Conservation (phyloP, 2,888 invertebrate genomes). For the Argyresthia albistria region DNA sequence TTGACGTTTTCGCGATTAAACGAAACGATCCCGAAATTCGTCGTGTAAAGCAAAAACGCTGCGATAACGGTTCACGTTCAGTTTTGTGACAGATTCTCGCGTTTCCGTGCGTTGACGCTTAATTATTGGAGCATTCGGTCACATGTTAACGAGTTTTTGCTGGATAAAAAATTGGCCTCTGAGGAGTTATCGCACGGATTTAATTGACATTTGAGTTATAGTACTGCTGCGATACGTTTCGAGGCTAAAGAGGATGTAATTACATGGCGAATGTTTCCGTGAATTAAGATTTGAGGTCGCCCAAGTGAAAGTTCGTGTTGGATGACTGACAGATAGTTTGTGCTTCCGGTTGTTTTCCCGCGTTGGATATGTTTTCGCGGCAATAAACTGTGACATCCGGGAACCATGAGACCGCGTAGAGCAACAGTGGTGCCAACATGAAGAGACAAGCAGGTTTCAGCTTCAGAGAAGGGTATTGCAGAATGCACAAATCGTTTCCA, state of each 20-base stretch:
- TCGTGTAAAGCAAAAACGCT: slow-evolving; percentile 12
- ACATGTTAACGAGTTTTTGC: slow-evolving; percentile 12
- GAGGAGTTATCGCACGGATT: slow-evolving; percentile 12
- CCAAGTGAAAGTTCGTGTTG: slow-evolving; percentile 1
- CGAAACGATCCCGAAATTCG: slow-evolving; percentile 7
- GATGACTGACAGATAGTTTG: background rate
- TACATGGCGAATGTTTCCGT: slow-evolving; percentile 5
- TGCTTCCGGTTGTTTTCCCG: slow-evolving; percentile 5
- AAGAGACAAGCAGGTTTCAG: slow-evolving; percentile 16
- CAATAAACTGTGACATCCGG: slow-evolving; percentile 35
- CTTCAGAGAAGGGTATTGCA: slow-evolving; percentile 17
- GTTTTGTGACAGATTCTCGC: slow-evolving; percentile 14
- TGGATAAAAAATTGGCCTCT: slow-evolving; percentile 9
- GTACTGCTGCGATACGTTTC: slow-evolving; percentile 2
- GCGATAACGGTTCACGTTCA: slow-evolving; percentile 8
- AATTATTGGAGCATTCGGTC: slow-evolving; percentile 10
- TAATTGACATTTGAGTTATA: slow-evolving; percentile 16
- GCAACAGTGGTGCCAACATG: slow-evolving; percentile 65
- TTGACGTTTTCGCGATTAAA: slow-evolving; percentile 9
- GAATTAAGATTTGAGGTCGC: slow-evolving; percentile 2
- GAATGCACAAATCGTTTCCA: slow-evolving; percentile 50
- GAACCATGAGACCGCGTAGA: slow-evolving; percentile 51
- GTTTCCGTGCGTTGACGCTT: slow-evolving; percentile 9
- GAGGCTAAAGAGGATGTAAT: slow-evolving; percentile 8
- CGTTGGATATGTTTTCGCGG: slow-evolving; percentile 20